Evolutionary conservation across 2,113 vertebrate species (phyloP).

Genomic region (Odocoileus hemionus): DNA sequence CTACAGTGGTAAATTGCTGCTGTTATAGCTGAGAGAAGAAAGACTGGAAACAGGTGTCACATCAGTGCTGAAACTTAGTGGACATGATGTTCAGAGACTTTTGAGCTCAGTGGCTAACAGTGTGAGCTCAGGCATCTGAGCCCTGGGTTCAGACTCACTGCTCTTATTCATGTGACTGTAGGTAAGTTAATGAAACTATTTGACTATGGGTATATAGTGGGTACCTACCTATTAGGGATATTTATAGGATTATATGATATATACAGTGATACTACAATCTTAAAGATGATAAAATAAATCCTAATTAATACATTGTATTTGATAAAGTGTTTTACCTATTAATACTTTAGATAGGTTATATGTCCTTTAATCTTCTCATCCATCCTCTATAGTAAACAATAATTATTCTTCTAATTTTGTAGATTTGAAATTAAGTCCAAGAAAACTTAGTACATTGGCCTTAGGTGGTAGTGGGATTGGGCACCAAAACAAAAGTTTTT

Average conservation of each 20-base stretch:
- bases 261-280: neutral
- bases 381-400: neutral
- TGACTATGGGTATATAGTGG: neutral
- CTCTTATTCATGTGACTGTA: neutral
- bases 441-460: neutral
- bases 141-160: neutral
- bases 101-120: neutral
- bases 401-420: neutral
- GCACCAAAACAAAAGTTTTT: neutral
- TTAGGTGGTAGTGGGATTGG: neutral
- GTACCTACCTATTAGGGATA: too few relatives aligned
- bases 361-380: neutral
- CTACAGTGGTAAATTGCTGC: neutral
- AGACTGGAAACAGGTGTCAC: neutral
- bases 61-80: neutral
- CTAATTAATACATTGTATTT: neutral
- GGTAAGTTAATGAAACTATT: neutral
- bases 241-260: neutral
- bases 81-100: neutral
- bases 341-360: neutral
- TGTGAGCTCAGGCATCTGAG: neutral
- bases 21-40: neutral
- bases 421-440: neutral
- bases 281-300: neutral
- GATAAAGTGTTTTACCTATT: neutral